These are phyloP conservation scores for Brachionus angularis DNA, from an alignment of 1,140 invertebrate genomes.

Conservation along the genomic window DNA sequence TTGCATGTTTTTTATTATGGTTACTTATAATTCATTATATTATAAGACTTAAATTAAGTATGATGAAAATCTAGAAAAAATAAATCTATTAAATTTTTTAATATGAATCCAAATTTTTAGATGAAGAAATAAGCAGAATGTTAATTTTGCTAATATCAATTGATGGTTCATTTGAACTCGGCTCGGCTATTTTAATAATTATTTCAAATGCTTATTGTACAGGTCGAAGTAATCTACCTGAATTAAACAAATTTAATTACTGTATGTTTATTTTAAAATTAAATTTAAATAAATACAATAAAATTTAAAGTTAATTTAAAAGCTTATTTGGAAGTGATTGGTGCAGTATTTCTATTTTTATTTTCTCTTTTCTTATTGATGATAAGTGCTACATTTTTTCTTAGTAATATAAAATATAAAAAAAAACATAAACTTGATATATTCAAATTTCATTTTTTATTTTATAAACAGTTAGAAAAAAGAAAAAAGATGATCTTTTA, in stretches of 20 bases:
- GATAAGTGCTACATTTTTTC: not conserved
- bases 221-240: slow-evolving; percentile 9
- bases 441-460: not conserved
- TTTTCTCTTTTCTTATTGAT: slow-evolving; percentile 28
- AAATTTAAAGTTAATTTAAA: not conserved
- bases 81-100: not conserved
- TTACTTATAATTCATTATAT: slow-evolving; percentile 37
- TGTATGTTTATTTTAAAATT: slow-evolving; percentile 1
- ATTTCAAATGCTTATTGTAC: slow-evolving; percentile 38
- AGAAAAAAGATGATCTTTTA: slow-evolving; percentile 33
- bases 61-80: not conserved
- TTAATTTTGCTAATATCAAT: not conserved
- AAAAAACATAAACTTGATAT: too few relatives aligned
- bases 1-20: slow-evolving; percentile 12
- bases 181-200: slow-evolving; percentile 17
- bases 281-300: too few relatives aligned
- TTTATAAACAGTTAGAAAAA: not conserved
- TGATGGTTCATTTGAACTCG: not conserved
- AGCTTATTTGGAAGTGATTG: slow-evolving; percentile 25
- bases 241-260: slow-evolving; percentile 12
- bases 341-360: slow-evolving; percentile 17
- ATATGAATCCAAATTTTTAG: not conserved
- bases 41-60: slow-evolving; percentile 18
- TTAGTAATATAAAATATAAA: too few relatives aligned
- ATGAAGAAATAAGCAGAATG: slow-evolving; percentile 16